Evolutionary conservation across 64 coral and sea anemone genomes (phyloP), one percentile per base, ranked within the genome.

Genomic region (Montipora foliosa): DNA sequence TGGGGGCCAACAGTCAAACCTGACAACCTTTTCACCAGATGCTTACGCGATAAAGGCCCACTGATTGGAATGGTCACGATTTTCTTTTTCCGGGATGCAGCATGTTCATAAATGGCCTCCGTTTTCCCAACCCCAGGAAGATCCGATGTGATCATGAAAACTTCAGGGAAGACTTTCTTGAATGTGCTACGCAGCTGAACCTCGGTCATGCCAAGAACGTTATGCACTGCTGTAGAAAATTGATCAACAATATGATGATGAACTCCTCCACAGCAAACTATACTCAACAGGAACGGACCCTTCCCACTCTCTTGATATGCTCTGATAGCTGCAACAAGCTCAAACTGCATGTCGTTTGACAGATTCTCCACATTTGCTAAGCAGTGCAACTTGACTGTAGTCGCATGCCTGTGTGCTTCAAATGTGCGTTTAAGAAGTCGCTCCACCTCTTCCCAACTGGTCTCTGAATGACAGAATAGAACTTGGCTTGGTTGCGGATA

Each of bases 121-220:
- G 96, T 90, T 87, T 98, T 98, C n/a, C 96, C 96, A n/a, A 78
- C 92, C n/a, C 96, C 96, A 66, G 96, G 94, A 44, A 98, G 89
- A 20, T 90, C 82, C 16, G 94, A 95, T 5, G 96, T 95, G 1
- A 98, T 69, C 79, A 98, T 88, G 25, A 80, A 90, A 13, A 95
- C 93, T 15, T 91, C 70, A 8, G 94, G 94, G 67, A 78, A 95
- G 15, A 58, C 21, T 83, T 76, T n/a, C 47, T 81, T 52, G 47
- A 98, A 93, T 12, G 53, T 87, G 8, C 53, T 14, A 21, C 88
- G 89, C 4, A 98, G 83, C 20, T 93, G 76, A 44, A 77, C 51
- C n/a, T 95, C 96, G 3, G 90, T 72, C 87, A 98, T 98, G 12
- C 96, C 96, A 73, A 87, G 47, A 75, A 93, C 64, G 70, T 98